phyloP scores from a whole-genome alignment of 2,888 invertebrate species.

The Zele albiditarsus region DNA sequence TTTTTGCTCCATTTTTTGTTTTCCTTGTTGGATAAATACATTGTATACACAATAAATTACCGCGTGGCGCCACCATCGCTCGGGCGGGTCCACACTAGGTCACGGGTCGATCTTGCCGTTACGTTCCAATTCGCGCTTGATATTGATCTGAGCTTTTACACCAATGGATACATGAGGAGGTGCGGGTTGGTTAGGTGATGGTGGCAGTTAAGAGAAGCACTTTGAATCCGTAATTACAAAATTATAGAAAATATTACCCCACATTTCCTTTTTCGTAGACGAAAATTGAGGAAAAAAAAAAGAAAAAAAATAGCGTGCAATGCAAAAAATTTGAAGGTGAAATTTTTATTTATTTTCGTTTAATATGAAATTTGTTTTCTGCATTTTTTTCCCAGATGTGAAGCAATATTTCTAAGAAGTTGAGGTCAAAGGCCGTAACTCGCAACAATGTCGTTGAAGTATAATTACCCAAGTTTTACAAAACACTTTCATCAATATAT shows the following conservation, averaged over 20 bases:
- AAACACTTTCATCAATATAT: conserved; percentile 35
- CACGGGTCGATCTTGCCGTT: conserved; percentile 70
- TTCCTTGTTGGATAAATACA: neutral
- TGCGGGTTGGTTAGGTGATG: neutral
- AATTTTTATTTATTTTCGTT: neutral
- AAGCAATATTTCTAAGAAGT: neutral
- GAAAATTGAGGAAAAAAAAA: neutral
- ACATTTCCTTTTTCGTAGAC: neutral
- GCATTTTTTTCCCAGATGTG: neutral
- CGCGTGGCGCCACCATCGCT: conserved; percentile 48
- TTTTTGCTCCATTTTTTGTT: neutral
- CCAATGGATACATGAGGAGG: conserved; percentile 41
- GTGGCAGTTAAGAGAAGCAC: neutral
- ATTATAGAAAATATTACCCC: neutral
- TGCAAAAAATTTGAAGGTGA: too few relatives aligned
- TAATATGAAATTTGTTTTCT: neutral
- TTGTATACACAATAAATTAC: conserved; percentile 26
- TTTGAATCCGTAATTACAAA: neutral
- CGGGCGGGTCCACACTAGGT: conserved; percentile 70
- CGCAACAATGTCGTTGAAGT: neutral
- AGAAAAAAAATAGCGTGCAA: neutral
- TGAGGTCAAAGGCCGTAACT: neutral
- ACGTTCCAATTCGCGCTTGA: conserved; percentile 69
- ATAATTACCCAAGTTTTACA: conserved; percentile 9
- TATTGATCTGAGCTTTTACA: conserved; percentile 68